phyloP scores from a whole-genome alignment of 2,113 vertebrate genomes.

The Myotis lucifugus region DNA sequence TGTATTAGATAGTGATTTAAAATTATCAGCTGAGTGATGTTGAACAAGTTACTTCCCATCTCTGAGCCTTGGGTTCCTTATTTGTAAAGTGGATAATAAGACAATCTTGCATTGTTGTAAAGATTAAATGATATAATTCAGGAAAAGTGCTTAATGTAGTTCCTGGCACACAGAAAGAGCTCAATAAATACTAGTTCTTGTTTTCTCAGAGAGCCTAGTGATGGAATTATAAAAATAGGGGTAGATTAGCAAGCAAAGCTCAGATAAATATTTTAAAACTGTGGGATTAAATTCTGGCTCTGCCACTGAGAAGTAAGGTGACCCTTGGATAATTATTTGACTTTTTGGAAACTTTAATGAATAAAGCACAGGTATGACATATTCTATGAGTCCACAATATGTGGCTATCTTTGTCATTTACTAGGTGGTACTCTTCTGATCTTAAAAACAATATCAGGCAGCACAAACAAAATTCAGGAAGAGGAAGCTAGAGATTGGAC shows the following conservation, averaged over 20 bases:
- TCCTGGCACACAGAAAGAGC: background rate
- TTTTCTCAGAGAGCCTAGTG: background rate
- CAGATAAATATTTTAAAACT: background rate
- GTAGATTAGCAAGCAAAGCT: background rate
- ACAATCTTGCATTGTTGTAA: background rate
- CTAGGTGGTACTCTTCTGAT: background rate
- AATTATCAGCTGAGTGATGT: background rate
- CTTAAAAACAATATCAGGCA: background rate
- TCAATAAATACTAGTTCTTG: background rate
- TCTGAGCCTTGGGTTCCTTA: background rate
- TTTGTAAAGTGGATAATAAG: background rate
- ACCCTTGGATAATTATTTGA: background rate
- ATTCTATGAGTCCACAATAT: background rate
- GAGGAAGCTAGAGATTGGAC: background rate
- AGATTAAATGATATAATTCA: background rate
- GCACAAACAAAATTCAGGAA: background rate
- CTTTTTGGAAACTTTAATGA: constrained; percentile 3
- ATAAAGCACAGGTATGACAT: background rate
- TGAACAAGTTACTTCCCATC: background rate
- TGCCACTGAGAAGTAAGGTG: background rate
- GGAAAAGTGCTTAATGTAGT: background rate
- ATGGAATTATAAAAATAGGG: background rate
- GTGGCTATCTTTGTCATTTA: background rate
- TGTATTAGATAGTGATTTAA: background rate
- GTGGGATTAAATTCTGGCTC: constrained; percentile 15